phyloP scores from a whole-genome alignment of 2,797 vertebrate genomes.

The Sphaeramia orbicularis region DNA sequence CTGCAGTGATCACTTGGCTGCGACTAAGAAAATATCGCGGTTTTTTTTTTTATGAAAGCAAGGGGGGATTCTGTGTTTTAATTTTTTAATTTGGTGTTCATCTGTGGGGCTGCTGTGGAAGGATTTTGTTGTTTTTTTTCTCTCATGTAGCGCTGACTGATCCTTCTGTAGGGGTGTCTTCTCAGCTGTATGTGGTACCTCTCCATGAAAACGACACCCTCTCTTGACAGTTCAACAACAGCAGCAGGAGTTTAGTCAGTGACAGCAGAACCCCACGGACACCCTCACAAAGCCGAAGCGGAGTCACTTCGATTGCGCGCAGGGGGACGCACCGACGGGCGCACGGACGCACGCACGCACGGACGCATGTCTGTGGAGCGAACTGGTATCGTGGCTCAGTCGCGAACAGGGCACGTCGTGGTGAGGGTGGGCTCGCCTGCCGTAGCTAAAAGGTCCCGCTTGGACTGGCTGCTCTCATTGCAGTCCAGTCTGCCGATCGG shows the following conservation, averaged over 20 bases:
- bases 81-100: neutral
- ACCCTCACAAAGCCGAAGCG: too few species aligned
- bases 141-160: neutral
- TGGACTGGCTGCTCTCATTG: slow-evolving; percentile 81
- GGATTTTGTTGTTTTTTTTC: neutral
- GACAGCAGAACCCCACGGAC: neutral
- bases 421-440: slow-evolving; percentile 68
- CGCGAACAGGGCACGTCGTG: slow-evolving; percentile 58
- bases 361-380: slow-evolving; percentile 13
- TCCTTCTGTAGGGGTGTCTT: neutral
- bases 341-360: neutral
- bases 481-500: slow-evolving; percentile 82
- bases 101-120: neutral
- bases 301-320: too few species aligned
- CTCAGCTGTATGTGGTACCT: neutral
- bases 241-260: slow-evolving; percentile 2
- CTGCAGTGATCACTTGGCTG: neutral
- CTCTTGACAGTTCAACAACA: slow-evolving; percentile 18
- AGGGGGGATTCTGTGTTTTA: too few species aligned
- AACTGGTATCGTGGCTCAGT: slow-evolving; percentile 1
- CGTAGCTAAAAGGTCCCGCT: slow-evolving; percentile 75
- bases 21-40: neutral
- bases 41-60: too few species aligned
- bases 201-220: slow-evolving; percentile 21
- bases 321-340: too few species aligned